Evolutionary conservation across 2,113 vertebrate species (phyloP).

Genomic region (Tachuris rubrigastra): DNA sequence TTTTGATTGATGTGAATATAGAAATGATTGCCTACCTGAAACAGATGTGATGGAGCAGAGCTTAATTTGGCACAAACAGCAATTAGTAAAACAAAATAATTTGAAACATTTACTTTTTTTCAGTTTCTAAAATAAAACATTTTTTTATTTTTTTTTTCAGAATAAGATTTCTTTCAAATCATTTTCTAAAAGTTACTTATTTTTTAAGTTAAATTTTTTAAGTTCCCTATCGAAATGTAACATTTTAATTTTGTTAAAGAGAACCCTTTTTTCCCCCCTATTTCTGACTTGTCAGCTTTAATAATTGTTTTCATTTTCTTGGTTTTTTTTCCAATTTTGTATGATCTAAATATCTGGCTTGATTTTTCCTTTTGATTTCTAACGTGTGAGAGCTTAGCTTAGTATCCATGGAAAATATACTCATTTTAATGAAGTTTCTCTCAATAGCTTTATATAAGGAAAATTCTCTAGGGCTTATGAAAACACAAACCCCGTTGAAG

Average conservation of each 20-base stretch:
- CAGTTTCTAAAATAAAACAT: background rate
- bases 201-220: background rate
- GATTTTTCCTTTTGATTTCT: background rate
- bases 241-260: background rate
- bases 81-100: background rate
- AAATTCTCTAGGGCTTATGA: background rate
- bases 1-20: background rate
- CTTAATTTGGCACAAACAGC: background rate
- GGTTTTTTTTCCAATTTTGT: fast-evolving
- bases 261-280: fast-evolving
- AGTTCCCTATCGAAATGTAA: background rate
- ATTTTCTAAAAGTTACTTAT: background rate
- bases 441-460: background rate
- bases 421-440: background rate
- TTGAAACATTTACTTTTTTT: background rate
- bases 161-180: background rate
- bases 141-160: background rate
- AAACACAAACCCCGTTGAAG: background rate
- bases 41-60: background rate
- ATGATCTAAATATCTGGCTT: background rate
- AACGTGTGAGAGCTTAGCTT: background rate
- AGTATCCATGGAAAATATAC: background rate
- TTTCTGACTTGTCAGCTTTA: background rate
- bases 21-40: background rate
- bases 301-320: background rate